A percentile compares a stretch with the other conserved stretches of the same genome.
These are phyloP conservation scores for Mustela nigripes DNA, from an alignment of 2,113 vertebrate genomes.

Conservation along the genomic window DNA sequence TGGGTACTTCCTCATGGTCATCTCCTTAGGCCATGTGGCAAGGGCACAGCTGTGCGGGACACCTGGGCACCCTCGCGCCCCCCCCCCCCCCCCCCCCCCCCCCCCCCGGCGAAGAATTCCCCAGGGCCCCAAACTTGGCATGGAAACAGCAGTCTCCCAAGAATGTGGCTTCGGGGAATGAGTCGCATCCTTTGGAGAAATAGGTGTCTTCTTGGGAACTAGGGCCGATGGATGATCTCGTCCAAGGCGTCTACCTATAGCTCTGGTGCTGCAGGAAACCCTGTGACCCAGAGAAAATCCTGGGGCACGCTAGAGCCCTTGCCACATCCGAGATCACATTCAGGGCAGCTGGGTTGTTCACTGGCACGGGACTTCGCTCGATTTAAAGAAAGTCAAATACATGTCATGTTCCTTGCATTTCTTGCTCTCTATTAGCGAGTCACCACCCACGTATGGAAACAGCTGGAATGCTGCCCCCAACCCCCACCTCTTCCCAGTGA, in stretches of 20 bases:
- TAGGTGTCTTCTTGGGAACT: slow-evolving; percentile 26
- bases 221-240: background rate
- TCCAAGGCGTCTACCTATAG: background rate
- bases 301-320: background rate
- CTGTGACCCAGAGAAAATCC: background rate
- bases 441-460: background rate
- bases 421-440: background rate
- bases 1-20: background rate
- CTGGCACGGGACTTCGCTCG: background rate
- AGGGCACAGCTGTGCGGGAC: background rate
- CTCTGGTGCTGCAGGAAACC: background rate
- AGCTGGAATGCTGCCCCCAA: background rate
- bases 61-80: background rate
- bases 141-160: background rate
- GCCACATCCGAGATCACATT: background rate
- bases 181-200: background rate
- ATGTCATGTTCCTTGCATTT: background rate
- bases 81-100: too few relatives aligned
- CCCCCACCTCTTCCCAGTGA: background rate
- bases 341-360: background rate
- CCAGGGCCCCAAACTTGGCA: background rate
- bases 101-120: background rate
- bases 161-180: background rate
- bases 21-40: background rate
- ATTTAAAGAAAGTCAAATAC: background rate